A percentile compares a stretch with the other conserved stretches of the same genome.
Evolutionary conservation across 2,797 vertebrate genomes (phyloP).

Genomic region (Spondyliosoma cantharus): DNA sequence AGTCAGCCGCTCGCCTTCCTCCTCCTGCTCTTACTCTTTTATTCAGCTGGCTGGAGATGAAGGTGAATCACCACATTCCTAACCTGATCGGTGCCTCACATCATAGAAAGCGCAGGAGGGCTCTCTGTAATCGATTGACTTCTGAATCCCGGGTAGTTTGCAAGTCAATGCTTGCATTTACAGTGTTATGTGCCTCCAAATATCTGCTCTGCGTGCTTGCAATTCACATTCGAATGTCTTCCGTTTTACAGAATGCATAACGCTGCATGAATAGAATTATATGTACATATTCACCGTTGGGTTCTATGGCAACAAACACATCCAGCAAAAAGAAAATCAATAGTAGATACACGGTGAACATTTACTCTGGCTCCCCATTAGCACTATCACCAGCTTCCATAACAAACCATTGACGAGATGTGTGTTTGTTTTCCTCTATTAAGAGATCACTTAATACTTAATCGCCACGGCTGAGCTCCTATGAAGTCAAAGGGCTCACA

Average conservation of each 20-base stretch:
- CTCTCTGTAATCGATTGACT: slow-evolving; percentile 67
- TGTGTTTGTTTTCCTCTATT: slow-evolving; percentile 53
- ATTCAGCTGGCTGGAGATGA: slow-evolving; percentile 67
- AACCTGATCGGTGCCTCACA: slow-evolving; percentile 64
- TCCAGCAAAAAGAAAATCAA: slow-evolving; percentile 30
- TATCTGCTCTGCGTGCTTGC: slow-evolving; percentile 13
- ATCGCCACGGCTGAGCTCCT: slow-evolving; percentile 50
- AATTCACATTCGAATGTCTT: slow-evolving; percentile 12
- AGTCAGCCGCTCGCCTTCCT: slow-evolving; percentile 37
- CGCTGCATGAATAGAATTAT: not conserved
- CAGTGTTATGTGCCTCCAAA: slow-evolving; percentile 21
- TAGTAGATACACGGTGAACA: slow-evolving; percentile 46
- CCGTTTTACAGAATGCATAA: not conserved
- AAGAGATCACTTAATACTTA: slow-evolving; percentile 45
- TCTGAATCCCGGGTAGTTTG: slow-evolving; percentile 52
- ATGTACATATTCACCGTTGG: not conserved
- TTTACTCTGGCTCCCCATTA: slow-evolving; percentile 57
- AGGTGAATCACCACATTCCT: slow-evolving; percentile 67
- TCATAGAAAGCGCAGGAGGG: slow-evolving; percentile 48
- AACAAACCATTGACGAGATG: slow-evolving; percentile 31
- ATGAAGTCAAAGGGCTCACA: slow-evolving; percentile 36
- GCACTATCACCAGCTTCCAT: slow-evolving; percentile 21
- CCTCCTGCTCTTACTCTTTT: slow-evolving; percentile 38
- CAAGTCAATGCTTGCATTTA: slow-evolving; percentile 58
- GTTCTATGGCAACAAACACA: not conserved